Evolutionary conservation across 1,140 invertebrate species (phyloP).

Genomic region (Rhagoletis zephyria): DNA sequence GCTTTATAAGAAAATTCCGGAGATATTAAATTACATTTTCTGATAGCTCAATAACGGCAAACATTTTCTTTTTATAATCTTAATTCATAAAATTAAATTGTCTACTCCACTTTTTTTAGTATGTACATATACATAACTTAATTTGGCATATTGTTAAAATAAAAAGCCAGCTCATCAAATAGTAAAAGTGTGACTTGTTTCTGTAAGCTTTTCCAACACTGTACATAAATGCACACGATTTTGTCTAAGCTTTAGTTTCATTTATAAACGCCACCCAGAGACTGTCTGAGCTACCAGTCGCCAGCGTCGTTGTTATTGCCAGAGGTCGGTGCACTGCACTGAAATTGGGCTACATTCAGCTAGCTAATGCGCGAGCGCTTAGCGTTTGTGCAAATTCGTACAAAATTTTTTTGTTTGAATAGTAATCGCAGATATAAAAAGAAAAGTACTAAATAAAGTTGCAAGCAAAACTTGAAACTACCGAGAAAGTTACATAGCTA

Average conservation of each 20-base stretch:
- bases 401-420: constrained; percentile 20
- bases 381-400: constrained; percentile 12
- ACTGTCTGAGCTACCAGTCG: constrained; percentile 12
- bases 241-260: constrained; percentile 16
- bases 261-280: constrained; percentile 2
- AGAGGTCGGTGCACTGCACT: constrained; percentile 39
- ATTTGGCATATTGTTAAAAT: too few relatives aligned
- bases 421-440: not conserved
- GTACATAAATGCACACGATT: not conserved
- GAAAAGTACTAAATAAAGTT: not conserved
- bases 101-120: too few relatives aligned
- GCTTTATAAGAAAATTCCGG: too few relatives aligned
- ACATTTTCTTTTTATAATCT: too few relatives aligned
- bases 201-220: too few relatives aligned
- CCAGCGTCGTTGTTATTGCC: not conserved
- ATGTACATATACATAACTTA: too few relatives aligned
- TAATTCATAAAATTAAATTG: too few relatives aligned
- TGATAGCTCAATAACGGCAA: too few relatives aligned
- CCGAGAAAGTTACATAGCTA: constrained; percentile 5
- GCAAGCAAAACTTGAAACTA: constrained; percentile 8
- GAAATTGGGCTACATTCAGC: constrained; percentile 41
- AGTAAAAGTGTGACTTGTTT: too few relatives aligned
- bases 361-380: constrained; percentile 24
- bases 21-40: too few relatives aligned
- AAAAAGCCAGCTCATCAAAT: too few relatives aligned